phyloP scores from a whole-genome alignment of 2,888 invertebrate species.

The Brachyopa scutellaris region DNA sequence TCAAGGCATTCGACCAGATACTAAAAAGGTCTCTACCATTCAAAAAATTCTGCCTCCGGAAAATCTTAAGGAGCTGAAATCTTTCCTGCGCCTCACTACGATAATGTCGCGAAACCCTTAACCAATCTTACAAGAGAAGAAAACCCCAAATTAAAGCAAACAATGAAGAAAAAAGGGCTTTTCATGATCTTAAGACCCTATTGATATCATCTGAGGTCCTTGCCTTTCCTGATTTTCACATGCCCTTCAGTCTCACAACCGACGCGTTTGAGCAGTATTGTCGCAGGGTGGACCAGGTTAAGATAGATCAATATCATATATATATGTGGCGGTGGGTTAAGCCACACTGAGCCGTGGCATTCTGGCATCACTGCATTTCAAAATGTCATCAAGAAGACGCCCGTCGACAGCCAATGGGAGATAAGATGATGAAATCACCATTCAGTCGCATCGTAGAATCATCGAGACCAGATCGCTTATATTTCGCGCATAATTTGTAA shows the following conservation, averaged over 20 bases:
- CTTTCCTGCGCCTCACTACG: constrained; percentile 57
- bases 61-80: constrained; percentile 55
- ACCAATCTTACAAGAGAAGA: constrained; percentile 50
- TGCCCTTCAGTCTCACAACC: constrained; percentile 30
- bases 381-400: too few relatives aligned
- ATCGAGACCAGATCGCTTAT: too few relatives aligned
- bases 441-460: too few relatives aligned
- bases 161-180: constrained; percentile 46
- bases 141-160: too few relatives aligned
- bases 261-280: neutral
- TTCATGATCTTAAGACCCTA: constrained; percentile 61
- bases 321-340: too few relatives aligned
- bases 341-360: too few relatives aligned
- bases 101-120: constrained; percentile 14
- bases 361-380: too few relatives aligned
- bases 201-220: constrained; percentile 57
- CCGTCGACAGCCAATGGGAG: too few relatives aligned
- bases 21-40: constrained; percentile 36
- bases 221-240: constrained; percentile 56
- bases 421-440: too few relatives aligned
- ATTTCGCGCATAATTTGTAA: too few relatives aligned
- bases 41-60: constrained; percentile 33
- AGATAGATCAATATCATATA: neutral
- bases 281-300: neutral
- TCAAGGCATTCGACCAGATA: constrained; percentile 53